phyloP scores from a whole-genome alignment of 2,888 invertebrate species.

The Pterobdella sp. region DNA sequence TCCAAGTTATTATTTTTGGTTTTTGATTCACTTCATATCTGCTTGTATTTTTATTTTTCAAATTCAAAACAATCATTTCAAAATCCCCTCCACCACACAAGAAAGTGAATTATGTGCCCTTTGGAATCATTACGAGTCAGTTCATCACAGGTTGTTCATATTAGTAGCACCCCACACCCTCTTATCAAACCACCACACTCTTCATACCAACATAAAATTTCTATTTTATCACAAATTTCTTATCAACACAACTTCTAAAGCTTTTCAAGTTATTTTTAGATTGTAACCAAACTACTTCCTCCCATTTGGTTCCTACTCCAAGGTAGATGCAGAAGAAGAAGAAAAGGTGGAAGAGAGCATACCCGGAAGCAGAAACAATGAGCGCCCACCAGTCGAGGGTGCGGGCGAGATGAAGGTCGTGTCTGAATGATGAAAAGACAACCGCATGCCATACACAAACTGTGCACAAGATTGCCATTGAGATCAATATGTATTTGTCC shows the following conservation, averaged over 20 bases:
- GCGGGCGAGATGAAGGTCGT: slow-evolving; percentile 31
- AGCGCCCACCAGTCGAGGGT: slow-evolving; percentile 35
- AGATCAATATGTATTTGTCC: slow-evolving; percentile 41
- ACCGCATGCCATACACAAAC: slow-evolving; percentile 41
- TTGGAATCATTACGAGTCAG: no score
- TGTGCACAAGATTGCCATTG: slow-evolving; percentile 39
- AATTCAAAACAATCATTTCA: no score
- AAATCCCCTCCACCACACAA: no score
- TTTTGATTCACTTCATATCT: no score
- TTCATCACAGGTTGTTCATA: no score
- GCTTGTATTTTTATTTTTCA: no score
- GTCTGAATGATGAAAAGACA: slow-evolving; percentile 36
- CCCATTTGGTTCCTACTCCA: slow-evolving; percentile 30
- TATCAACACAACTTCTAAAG: neutral
- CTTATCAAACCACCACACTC: neutral
- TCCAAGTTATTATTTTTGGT: no score
- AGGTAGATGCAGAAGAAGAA: slow-evolving; percentile 45
- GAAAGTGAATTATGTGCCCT: no score
- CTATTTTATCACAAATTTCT: neutral
- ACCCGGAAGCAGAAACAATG: slow-evolving; percentile 40
- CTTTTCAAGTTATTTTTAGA: neutral
- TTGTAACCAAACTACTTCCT: neutral
- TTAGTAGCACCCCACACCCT: neutral
- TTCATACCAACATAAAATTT: neutral
- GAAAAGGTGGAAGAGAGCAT: slow-evolving; percentile 45